Conservation (phyloP, 2,797 vertebrate genomes). For the Adelosebastes latens region DNA sequence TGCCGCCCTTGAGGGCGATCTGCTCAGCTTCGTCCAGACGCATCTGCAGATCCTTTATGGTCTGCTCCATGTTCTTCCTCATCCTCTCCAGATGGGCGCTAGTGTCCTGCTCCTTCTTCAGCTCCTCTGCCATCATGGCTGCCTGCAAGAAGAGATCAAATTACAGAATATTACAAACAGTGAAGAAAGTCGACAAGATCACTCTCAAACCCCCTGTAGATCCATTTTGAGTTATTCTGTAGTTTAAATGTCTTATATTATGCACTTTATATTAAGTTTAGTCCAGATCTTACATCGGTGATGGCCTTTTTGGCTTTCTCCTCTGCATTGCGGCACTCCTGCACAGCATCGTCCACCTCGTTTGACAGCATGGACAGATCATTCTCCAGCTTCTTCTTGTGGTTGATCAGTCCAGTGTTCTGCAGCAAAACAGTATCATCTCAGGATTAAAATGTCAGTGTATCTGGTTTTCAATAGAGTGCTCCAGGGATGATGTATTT, state of each 20-base stretch:
- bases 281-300: conserved; percentile 83
- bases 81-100: conserved; percentile 91
- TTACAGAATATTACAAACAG: background rate
- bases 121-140: conserved; percentile 97
- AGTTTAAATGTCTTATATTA: background rate
- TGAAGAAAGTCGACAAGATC: background rate
- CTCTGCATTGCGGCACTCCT: conserved; percentile 91
- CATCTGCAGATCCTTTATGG: conserved; percentile 92
- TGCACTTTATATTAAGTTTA: background rate
- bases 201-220: background rate
- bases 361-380: conserved; percentile 87
- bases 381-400: conserved; percentile 93
- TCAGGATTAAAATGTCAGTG: background rate
- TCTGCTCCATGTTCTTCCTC: conserved; percentile 98
- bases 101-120: conserved; percentile 96
- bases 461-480: background rate
- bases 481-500: too few relatives aligned
- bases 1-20: conserved; percentile 93
- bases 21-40: conserved; percentile 93
- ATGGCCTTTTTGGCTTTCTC: conserved; percentile 96
- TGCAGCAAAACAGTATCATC: conserved; percentile 48
- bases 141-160: conserved; percentile 70
- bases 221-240: background rate
- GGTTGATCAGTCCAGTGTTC: conserved; percentile 92
- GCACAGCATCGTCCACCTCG: conserved; percentile 90